A percentile compares a stretch with the other conserved stretches of the same genome.
These are phyloP conservation scores for Drosophila formosana DNA, from an alignment of 2,888 invertebrate genomes.

Conservation along the genomic window DNA sequence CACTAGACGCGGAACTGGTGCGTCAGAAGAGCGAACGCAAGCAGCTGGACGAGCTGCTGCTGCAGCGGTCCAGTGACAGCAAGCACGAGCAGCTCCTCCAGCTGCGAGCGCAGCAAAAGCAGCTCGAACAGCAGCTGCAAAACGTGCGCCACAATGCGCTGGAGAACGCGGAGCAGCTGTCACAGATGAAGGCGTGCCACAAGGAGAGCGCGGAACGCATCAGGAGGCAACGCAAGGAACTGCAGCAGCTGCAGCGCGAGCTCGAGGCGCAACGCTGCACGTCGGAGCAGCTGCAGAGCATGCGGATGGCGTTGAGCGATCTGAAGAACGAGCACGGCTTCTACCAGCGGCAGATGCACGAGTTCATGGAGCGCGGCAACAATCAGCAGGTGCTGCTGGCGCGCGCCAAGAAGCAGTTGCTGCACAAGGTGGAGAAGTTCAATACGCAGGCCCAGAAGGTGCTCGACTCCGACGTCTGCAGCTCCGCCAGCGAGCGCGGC, in stretches of 20 bases:
- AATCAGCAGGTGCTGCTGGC: constrained; percentile 76
- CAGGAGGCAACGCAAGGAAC: constrained; percentile 14
- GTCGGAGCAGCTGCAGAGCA: constrained; percentile 62
- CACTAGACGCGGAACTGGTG: constrained; percentile 63
- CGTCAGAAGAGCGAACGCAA: constrained; percentile 48
- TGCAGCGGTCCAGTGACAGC: constrained; percentile 42
- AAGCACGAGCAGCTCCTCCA: constrained; percentile 45
- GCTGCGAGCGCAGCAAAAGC: constrained; percentile 36
- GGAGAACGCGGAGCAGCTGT: constrained; percentile 11
- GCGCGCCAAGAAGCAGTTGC: constrained; percentile 71
- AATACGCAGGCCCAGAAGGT: constrained; percentile 64
- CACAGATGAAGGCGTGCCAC: constrained; percentile 1
- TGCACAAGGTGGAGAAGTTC: constrained; percentile 69
- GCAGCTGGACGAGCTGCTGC: constrained; percentile 53
- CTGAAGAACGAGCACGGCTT: constrained; percentile 63
- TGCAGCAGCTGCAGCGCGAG: constrained; percentile 46
- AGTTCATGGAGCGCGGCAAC: constrained; percentile 68
- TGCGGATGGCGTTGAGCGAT: constrained; percentile 67
- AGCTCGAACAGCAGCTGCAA: constrained; percentile 60
- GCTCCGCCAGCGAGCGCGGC: constrained; percentile 38
- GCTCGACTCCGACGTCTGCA: constrained; percentile 58
- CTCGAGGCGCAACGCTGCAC: constrained; percentile 61
- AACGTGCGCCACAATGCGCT: constrained; percentile 20
- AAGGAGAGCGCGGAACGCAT: constrained; percentile 19
- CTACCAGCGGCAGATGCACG: constrained; percentile 65